phyloP scores from a whole-genome alignment of 2,888 invertebrate genomes.

The Mycalesis mineus region DNA sequence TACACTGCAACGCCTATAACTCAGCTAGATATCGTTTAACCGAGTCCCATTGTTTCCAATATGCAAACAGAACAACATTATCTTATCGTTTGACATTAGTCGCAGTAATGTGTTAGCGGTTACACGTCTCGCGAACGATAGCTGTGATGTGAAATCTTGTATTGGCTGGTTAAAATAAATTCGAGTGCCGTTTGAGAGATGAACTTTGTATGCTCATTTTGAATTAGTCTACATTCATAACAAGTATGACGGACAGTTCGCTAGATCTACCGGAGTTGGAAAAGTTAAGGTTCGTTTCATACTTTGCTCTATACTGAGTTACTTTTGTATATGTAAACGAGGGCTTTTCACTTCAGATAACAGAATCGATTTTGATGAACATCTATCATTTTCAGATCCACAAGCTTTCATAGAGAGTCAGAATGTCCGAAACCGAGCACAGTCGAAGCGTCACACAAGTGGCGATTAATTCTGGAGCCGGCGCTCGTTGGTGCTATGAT shows the following conservation, averaged over 20 bases:
- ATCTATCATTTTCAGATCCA: constrained; percentile 31
- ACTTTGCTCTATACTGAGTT: background rate
- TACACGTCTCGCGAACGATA: constrained; percentile 45
- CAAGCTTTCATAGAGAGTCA: constrained; percentile 36
- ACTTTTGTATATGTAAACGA: background rate
- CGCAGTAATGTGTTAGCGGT: constrained; percentile 45
- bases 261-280: constrained; percentile 60
- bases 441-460: constrained; percentile 41
- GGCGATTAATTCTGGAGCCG: constrained; percentile 82
- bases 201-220: constrained; percentile 16
- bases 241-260: constrained; percentile 55
- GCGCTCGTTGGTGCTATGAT: constrained; percentile 83
- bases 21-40: constrained; percentile 15
- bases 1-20: constrained; percentile 13
- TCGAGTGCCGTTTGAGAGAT: constrained; percentile 25
- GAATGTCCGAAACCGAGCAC: constrained; percentile 21
- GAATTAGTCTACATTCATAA: constrained; percentile 25
- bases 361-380: background rate
- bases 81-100: constrained; percentile 66
- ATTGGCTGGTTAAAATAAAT: constrained; percentile 22
- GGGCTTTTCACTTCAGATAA: background rate
- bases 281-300: constrained; percentile 51
- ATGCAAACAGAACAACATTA: constrained; percentile 53
- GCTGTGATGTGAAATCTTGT: constrained; percentile 48
- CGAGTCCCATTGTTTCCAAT: constrained; percentile 49